A percentile compares a stretch with the other conserved stretches of the same genome.
Evolutionary conservation across 2,888 invertebrate species (phyloP).

Genomic region (Latrodectus elegans): DNA sequence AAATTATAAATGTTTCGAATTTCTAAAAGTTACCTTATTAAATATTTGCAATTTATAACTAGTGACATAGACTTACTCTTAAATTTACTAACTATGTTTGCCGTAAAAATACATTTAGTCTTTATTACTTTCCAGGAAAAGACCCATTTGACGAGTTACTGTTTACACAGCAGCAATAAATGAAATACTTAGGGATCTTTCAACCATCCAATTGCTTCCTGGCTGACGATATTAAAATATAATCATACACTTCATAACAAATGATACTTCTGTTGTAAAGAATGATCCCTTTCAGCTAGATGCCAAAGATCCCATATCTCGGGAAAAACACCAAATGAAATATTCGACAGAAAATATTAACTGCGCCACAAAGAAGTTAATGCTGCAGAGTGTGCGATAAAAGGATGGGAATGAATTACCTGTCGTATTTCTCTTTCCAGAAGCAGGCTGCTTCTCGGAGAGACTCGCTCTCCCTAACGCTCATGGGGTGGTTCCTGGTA

Average conservation of each 20-base stretch:
- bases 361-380: background rate
- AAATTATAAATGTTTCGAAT: too few species aligned
- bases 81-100: too few species aligned
- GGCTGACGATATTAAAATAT: background rate
- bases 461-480: slow-evolving; percentile 52
- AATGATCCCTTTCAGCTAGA: background rate
- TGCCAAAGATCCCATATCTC: background rate
- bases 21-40: too few species aligned
- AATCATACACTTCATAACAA: background rate
- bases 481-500: slow-evolving; percentile 40
- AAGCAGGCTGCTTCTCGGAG: slow-evolving; percentile 60
- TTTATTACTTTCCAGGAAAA: too few species aligned
- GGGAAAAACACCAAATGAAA: background rate
- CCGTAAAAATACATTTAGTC: too few species aligned
- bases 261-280: background rate
- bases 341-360: background rate
- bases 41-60: too few species aligned
- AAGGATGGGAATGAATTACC: slow-evolving; percentile 18
- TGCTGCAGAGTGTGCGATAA: background rate
- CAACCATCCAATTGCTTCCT: background rate
- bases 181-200: background rate
- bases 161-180: too few species aligned
- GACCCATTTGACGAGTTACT: too few species aligned
- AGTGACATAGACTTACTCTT: too few species aligned
- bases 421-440: slow-evolving; percentile 68